Percentiles rank a stretch among this genome's conserved stretches.
Conservation (phyloP, 2,797 vertebrate species). For the Petrocephalus schoutedeni region DNA sequence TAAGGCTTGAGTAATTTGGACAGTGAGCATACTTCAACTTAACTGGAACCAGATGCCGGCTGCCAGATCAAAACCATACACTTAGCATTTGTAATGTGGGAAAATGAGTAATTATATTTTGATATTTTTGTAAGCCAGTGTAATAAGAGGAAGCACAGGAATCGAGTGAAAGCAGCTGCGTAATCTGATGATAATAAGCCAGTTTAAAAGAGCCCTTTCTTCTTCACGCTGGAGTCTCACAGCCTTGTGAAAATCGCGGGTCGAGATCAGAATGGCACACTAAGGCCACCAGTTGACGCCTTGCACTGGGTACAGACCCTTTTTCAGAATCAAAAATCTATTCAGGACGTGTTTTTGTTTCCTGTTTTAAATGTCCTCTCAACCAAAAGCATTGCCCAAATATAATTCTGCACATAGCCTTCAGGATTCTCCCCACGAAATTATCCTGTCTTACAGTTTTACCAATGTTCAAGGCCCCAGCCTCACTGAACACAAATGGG, state of each 20-base stretch:
- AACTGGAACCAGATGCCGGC: slow-evolving; percentile 43
- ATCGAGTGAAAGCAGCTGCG: slow-evolving; percentile 1
- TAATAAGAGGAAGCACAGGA: slow-evolving; percentile 9
- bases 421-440: neutral
- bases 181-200: neutral
- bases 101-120: slow-evolving; percentile 38
- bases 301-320: neutral
- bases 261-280: neutral
- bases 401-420: neutral
- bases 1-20: slow-evolving; percentile 36
- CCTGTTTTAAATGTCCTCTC: neutral
- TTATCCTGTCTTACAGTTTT: neutral
- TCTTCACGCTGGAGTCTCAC: neutral
- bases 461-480: neutral
- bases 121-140: slow-evolving; percentile 16
- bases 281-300: neutral
- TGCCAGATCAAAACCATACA: slow-evolving; percentile 27
- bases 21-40: slow-evolving; percentile 37
- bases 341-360: neutral
- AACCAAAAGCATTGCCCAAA: neutral
- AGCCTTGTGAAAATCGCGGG: neutral
- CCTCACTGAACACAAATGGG: neutral
- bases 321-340: neutral
- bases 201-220: neutral
- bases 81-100: slow-evolving; percentile 36